Percentiles rank a stretch among this genome's conserved stretches.
Conservation (phyloP, 2,888 invertebrate species). For the Ophion costatus region DNA sequence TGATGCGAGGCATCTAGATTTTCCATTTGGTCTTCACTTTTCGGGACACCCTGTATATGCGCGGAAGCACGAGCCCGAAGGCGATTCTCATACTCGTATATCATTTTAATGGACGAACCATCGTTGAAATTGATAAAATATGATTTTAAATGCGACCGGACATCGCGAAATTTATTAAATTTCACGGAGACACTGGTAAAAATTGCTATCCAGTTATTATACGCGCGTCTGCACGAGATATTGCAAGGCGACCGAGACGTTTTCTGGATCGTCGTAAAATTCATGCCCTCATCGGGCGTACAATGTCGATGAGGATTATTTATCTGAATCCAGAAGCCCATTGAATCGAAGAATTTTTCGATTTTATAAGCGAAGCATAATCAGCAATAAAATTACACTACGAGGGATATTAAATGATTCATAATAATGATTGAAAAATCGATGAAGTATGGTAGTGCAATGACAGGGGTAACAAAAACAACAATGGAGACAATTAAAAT, state of each 20-base stretch:
- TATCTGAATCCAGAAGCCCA: background rate
- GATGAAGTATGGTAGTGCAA: too few species aligned
- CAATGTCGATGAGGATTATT: background rate
- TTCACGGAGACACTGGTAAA: conserved; percentile 1
- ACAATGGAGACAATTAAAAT: too few species aligned
- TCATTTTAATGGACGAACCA: conserved; percentile 21
- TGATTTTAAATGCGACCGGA: conserved; percentile 3
- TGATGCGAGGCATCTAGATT: background rate
- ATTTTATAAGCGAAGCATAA: too few species aligned
- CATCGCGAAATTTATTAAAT: conserved; percentile 9
- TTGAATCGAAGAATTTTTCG: background rate
- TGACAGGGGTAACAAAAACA: too few species aligned
- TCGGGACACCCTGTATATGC: background rate
- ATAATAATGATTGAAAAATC: too few species aligned
- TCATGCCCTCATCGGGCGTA: background rate
- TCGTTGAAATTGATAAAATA: conserved; percentile 42
- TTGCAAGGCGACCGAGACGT: background rate
- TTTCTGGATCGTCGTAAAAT: background rate
- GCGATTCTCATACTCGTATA: background rate
- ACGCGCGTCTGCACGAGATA: background rate
- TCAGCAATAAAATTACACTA: too few species aligned
- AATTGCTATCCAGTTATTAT: background rate
- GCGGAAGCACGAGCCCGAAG: conserved; percentile 5
- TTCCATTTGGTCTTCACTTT: background rate
- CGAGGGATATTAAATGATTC: too few species aligned